Percentiles rank a stretch among this genome's conserved stretches.
Evolutionary conservation across 2,113 vertebrate species (phyloP).

Genomic region (Symphodus melops): DNA sequence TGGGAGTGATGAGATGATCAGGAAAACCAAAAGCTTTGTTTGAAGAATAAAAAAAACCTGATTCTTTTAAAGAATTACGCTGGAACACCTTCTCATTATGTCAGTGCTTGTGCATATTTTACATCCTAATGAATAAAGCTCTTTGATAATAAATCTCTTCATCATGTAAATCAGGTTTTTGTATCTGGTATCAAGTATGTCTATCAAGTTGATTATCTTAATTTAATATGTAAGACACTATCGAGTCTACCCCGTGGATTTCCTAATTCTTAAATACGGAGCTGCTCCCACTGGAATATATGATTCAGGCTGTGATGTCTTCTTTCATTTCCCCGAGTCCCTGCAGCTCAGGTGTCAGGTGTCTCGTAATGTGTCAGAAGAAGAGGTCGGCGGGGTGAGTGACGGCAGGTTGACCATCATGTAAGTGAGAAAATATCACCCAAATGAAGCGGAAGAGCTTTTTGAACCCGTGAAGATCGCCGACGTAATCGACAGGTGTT

Average conservation of each 20-base stretch:
- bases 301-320: background rate
- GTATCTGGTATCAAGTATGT: conserved; percentile 34
- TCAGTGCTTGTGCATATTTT: conserved; percentile 39
- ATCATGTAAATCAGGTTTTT: conserved; percentile 62
- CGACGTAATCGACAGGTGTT: too few relatives aligned
- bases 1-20: background rate
- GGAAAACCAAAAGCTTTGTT: background rate
- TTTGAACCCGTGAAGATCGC: background rate
- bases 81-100: conserved; percentile 25
- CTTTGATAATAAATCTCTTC: conserved; percentile 53
- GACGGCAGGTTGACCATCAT: background rate
- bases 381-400: background rate
- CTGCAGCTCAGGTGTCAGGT: background rate
- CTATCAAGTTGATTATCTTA: conserved; percentile 57
- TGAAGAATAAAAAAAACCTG: background rate
- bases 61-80: background rate
- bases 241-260: background rate
- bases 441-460: background rate
- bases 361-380: background rate
- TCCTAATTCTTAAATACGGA: background rate
- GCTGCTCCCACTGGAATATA: conserved; percentile 8
- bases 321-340: too few relatives aligned
- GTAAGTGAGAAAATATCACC: background rate
- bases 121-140: conserved; percentile 37
- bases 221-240: conserved; percentile 36